These are phyloP conservation scores for Selene dorsalis DNA, from an alignment of 2,797 vertebrate genomes.

Conservation along the genomic window DNA sequence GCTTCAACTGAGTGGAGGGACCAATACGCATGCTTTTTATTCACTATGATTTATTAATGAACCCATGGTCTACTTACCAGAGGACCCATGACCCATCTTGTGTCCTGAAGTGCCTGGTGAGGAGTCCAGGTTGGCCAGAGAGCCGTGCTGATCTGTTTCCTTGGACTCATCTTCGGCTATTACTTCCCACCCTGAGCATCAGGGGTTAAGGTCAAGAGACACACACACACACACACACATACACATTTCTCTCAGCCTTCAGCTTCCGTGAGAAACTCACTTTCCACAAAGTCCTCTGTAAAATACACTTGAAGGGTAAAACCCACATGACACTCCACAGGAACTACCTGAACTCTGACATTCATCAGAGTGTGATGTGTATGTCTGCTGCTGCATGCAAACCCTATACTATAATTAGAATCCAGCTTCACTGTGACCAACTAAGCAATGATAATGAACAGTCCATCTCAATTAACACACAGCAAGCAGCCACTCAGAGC, in stretches of 20 bases:
- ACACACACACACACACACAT: background rate
- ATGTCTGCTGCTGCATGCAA: conserved; percentile 40
- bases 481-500: conserved; percentile 55
- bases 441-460: conserved; percentile 71
- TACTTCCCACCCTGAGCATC: conserved; percentile 91
- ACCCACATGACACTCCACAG: conserved; percentile 6
- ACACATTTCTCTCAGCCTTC: conserved; percentile 12
- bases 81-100: conserved; percentile 87
- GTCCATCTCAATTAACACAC: conserved; percentile 74
- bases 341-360: conserved; percentile 8
- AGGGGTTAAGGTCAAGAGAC: conserved; percentile 82
- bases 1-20: background rate
- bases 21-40: background rate
- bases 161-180: conserved; percentile 93
- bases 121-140: conserved; percentile 87
- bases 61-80: conserved; percentile 78
- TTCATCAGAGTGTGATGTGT: conserved; percentile 35
- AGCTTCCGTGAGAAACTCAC: background rate
- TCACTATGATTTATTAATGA: background rate
- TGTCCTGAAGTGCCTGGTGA: conserved; percentile 88
- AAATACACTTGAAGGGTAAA: conserved; percentile 41
- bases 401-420: conserved; percentile 61
- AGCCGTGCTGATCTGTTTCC: conserved; percentile 90
- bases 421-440: conserved; percentile 53
- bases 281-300: conserved; percentile 11